Evolutionary conservation across 2,888 invertebrate species (phyloP), one percentile per base, ranked within the genome.

Genomic region (Apeira syringaria): DNA sequence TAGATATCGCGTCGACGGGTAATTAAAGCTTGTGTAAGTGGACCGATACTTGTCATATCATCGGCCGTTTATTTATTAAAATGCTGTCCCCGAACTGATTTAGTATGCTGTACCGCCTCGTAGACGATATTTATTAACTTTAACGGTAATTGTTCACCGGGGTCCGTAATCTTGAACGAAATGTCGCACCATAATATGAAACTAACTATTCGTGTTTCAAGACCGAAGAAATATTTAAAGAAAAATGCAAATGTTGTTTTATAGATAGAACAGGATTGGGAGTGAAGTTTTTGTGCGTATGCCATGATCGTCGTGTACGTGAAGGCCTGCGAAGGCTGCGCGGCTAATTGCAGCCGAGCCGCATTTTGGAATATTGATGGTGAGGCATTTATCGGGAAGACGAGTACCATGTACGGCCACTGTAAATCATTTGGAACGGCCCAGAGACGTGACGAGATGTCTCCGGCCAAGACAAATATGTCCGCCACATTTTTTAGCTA

Each of bases 291-390:
- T 87, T 82, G 77, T 82, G 75, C 74, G 65, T 64, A 64, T 64
- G 70, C 68, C 61, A 72, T 69, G 79, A 72, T 74, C 73, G 79
- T 56, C 37, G 58, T 59, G 73, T 68, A 78, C 82, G 84, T 76
- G 85, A 80, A 78, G 82, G 82, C 82, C 76, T 80, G 80, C 72
- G 85, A 86, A 86, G 88, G 87, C 77, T 84, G 72, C 67, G 64
- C 79, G 71, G 87, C 87, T 89, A 89, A 89, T 88, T 89, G 85
- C 87, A 66, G 78, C 74, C 71, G 74, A 79, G 81, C 81, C 75
- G 86, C 88, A 87, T 88, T 88, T 88, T 84, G 85, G 88, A 88
- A 89, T 89, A 89, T 88, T 88, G 88, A 88, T 88, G 84, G 86
- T 85, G 84, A 83, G 82, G 75, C 78, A 85, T 87, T 86, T 87